These are phyloP conservation scores for Sebastes vulpes DNA, from an alignment of 2,797 vertebrate species.

Conservation along the genomic window DNA sequence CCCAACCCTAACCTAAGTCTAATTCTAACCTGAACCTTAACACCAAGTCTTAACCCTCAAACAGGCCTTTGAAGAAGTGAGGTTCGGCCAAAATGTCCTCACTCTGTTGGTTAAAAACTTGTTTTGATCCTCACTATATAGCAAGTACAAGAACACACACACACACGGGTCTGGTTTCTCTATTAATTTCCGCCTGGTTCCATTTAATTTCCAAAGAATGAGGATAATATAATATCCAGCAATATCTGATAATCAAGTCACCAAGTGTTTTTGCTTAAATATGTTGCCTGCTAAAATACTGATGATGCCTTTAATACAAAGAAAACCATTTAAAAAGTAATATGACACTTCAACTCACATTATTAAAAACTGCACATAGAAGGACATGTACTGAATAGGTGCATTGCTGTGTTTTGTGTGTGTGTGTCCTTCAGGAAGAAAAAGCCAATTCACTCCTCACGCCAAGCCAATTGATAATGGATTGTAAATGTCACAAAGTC, in stretches of 20 bases:
- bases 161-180: neutral
- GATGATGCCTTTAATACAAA: neutral
- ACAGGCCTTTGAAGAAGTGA: neutral
- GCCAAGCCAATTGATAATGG: constrained; percentile 1
- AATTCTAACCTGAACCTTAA: neutral
- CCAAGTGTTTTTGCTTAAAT: neutral
- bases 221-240: neutral
- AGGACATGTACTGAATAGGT: neutral
- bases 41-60: neutral
- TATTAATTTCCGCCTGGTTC: neutral
- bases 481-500: constrained; percentile 20
- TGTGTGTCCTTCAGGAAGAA: neutral
- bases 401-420: neutral
- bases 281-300: neutral
- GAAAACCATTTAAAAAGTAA: neutral
- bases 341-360: neutral
- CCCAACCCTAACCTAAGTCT: neutral
- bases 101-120: neutral
- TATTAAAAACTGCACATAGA: neutral
- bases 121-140: neutral
- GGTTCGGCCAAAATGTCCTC: neutral
- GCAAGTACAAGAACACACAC: neutral
- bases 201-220: neutral
- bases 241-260: neutral
- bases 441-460: neutral